Evolutionary conservation across 1,140 invertebrate genomes (phyloP), one percentile per base, ranked within the genome.

Genomic region (Aricia agestis): DNA sequence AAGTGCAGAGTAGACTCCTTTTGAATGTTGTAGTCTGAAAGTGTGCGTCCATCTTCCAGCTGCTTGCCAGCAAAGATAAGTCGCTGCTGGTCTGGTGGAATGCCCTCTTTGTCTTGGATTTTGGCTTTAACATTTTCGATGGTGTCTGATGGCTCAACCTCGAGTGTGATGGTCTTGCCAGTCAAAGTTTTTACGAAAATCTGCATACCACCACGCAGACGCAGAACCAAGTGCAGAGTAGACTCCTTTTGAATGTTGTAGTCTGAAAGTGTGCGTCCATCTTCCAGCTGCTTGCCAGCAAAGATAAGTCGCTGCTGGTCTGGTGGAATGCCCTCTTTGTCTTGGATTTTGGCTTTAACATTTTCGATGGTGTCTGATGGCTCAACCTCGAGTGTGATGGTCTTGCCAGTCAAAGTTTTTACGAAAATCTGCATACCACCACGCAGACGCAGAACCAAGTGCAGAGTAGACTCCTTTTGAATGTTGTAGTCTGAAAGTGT

Each of bases 391-490:
- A 72, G 36, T 6, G 70, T 72, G 36, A 72, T 72, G 13, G 70
- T 72, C 61, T 72, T 72, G 4, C 70, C 70, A 15, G 70, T 72
- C n/a, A 72, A 25, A 10, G 70, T 72, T 36, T 72, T 72, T 0
- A 98, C 97, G 87, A 98, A 98, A 75, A 98, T 97, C 93, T 97
- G 96, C 96, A 97, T 96, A 78, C n/a, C n/a, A n/a, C n/a, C n/a
- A n/a, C n/a, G n/a, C n/a, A n/a, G n/a, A n/a, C n/a, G n/a, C n/a
- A n/a, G n/a, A n/a, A n/a, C n/a, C n/a, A n/a, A n/a, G n/a, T n/a
- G n/a, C n/a, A 66, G 31, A 31, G 65, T 66, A 13, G 65, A 70
- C 36, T 70, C 69, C 18, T 70, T 70, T 31, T 70, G 95, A 75
- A 94, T 94, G 76, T 94, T 95, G 76, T 94, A 95, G 75, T 94